Base-by-base conservation (phyloP, 2,113 vertebrate species). In the Chiloscyllium plagiosum region DNA sequence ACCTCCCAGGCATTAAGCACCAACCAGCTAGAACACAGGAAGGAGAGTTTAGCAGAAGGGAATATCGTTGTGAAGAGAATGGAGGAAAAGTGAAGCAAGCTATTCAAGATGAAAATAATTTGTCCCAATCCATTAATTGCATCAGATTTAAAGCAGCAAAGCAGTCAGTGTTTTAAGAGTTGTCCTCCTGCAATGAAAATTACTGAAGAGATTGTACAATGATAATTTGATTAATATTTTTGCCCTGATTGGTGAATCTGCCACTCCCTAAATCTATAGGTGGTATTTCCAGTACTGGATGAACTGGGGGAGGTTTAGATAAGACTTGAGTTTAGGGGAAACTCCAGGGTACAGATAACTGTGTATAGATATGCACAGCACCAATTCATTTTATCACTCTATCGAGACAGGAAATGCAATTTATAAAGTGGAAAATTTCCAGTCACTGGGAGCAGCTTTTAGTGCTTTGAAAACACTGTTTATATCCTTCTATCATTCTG, bases 341-440 rank as follows among this genome's bases (percentile, higher is more conserved):
- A 93, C 61, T 93, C 89, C 56, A 65, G 87, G 12, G 24, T 89
- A 8, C 87, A 65, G 56, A 90, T 87, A 87, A 12, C 22, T 22
- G 33, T 89, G 86, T n/a, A 37, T 33, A 8, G 29, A 92, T 65
- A 65, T 65, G 52, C 87, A 65, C 61, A 22, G 61, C 29, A 33
- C 50, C 29, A 33, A 90, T 90, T 90, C 29, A 33, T 33, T 26
- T 56, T 29, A 29, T 61, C 87, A 0, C 87, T 65, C 56, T 90
- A 65, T 90, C 50, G 5, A 29, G 52, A 61, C 87, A 90, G 89
- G 61, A 93, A 66, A 93, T 93, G 89, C 80, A 5, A 83, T 37
- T 83, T 83, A 42, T 37, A 83, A 83, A 83, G 80, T 93, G 89
- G 89, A 93, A 93, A 68, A 37, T 66, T 93, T 68, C 89, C 89